phyloP scores from a whole-genome alignment of 2,113 vertebrate species.

The Oreotrochilus melanogaster region DNA sequence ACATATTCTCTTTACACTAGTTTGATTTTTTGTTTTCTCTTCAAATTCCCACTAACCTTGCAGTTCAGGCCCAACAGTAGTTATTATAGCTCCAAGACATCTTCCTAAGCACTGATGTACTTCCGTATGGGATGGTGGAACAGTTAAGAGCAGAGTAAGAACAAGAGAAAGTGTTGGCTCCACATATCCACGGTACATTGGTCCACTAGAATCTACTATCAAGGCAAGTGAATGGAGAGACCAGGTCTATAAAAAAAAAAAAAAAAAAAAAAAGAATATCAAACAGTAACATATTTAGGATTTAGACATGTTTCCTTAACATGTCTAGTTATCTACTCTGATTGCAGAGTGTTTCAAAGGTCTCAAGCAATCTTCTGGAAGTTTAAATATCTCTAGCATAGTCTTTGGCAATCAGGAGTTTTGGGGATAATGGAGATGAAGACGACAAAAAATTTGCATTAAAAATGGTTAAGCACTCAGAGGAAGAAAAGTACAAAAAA shows the following conservation, averaged over 20 bases:
- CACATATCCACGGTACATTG: slow-evolving; percentile 98
- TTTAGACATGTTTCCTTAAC: not conserved
- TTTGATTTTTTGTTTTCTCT: not conserved
- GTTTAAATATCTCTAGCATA: not conserved
- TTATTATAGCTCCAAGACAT: slow-evolving; percentile 97
- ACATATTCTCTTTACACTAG: not conserved
- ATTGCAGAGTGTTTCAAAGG: not conserved
- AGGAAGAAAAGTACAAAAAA: not conserved
- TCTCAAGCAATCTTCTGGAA: not conserved
- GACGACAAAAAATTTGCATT: not conserved
- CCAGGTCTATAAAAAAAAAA: slow-evolving; percentile 87
- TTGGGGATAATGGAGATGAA: not conserved
- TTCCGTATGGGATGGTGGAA: slow-evolving; percentile 95
- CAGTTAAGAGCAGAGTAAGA: slow-evolving; percentile 93
- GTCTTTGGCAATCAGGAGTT: not conserved
- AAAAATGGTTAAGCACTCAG: not conserved
- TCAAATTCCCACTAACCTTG: slow-evolving; percentile 83
- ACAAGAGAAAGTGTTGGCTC: slow-evolving; percentile 96
- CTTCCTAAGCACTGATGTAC: slow-evolving; percentile 98
- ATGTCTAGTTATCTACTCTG: not conserved
- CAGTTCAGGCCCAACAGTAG: slow-evolving; percentile 96
- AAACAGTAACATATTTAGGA: not conserved
- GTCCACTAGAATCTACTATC: slow-evolving; percentile 98
- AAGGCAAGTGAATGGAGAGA: slow-evolving; percentile 96
- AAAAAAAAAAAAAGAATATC: not conserved